Evolutionary conservation across 2,797 vertebrate genomes (phyloP).

Genomic region (Ambastaia sidthimunki): DNA sequence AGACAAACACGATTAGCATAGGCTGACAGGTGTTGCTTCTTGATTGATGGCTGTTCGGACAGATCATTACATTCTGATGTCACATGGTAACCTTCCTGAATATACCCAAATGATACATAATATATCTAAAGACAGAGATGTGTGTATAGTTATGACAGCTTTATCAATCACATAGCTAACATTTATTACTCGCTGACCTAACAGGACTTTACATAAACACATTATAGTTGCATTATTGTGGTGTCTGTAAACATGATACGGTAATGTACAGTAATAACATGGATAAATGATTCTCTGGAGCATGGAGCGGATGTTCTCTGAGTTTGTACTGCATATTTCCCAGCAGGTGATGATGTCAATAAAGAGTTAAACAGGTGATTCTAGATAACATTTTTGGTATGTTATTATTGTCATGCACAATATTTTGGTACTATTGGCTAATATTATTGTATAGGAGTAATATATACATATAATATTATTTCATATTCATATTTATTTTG

Average conservation of each 20-base stretch:
- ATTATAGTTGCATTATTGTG: constrained; percentile 9
- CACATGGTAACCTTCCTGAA: constrained; percentile 34
- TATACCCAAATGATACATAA: neutral
- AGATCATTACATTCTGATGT: constrained; percentile 38
- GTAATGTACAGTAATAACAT: neutral
- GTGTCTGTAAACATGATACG: constrained; percentile 5
- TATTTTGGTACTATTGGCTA: neutral
- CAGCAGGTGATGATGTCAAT: neutral
- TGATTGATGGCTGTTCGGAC: constrained; percentile 60
- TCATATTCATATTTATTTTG: too few species aligned
- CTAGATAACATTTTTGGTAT: neutral
- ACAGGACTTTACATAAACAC: constrained; percentile 19
- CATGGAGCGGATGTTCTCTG: neutral
- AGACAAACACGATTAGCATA: constrained; percentile 55
- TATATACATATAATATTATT: neutral
- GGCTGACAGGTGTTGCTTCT: constrained; percentile 20
- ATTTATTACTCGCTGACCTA: constrained; percentile 10
- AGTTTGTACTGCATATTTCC: neutral
- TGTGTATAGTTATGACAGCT: constrained; percentile 1
- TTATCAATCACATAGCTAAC: constrained; percentile 1
- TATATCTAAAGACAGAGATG: constrained; percentile 12
- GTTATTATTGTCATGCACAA: too few species aligned
- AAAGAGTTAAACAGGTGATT: neutral
- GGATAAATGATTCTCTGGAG: neutral
- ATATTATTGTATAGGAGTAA: neutral